Evolutionary conservation across 2,888 invertebrate species (phyloP).

Genomic region (Tiphia femorata): DNA sequence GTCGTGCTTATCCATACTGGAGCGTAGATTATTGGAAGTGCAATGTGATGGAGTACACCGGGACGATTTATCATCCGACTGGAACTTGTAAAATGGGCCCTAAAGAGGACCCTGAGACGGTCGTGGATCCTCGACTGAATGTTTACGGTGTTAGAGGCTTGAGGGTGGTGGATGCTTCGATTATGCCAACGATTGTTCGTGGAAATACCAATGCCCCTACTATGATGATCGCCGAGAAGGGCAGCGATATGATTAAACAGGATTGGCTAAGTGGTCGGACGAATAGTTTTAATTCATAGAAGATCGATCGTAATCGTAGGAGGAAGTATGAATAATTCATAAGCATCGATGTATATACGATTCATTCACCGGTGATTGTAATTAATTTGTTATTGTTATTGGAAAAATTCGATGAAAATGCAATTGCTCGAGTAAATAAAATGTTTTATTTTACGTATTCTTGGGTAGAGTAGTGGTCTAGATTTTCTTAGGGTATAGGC

Average conservation of each 20-base stretch:
- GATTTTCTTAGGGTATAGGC: too few relatives aligned
- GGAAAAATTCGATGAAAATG: too few relatives aligned
- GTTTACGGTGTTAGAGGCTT: conserved; percentile 76
- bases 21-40: conserved; percentile 74
- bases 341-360: too few relatives aligned
- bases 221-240: conserved; percentile 73
- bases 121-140: conserved; percentile 76
- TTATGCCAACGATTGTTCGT: conserved; percentile 75
- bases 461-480: too few relatives aligned
- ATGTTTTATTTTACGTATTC: too few relatives aligned
- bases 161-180: conserved; percentile 78
- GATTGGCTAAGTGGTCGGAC: background rate
- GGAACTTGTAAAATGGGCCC: conserved; percentile 82
- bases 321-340: too few relatives aligned
- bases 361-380: too few relatives aligned
- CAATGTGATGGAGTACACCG: conserved; percentile 75
- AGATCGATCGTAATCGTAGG: too few relatives aligned
- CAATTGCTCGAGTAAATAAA: too few relatives aligned
- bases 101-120: conserved; percentile 73
- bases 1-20: background rate
- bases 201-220: conserved; percentile 72
- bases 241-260: conserved; percentile 57
- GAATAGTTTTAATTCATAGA: too few relatives aligned
- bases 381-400: too few relatives aligned
- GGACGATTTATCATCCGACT: conserved; percentile 79